These are phyloP conservation scores for Perca schrenkii DNA, from an alignment of 2,113 vertebrate species.

Conservation along the genomic window DNA sequence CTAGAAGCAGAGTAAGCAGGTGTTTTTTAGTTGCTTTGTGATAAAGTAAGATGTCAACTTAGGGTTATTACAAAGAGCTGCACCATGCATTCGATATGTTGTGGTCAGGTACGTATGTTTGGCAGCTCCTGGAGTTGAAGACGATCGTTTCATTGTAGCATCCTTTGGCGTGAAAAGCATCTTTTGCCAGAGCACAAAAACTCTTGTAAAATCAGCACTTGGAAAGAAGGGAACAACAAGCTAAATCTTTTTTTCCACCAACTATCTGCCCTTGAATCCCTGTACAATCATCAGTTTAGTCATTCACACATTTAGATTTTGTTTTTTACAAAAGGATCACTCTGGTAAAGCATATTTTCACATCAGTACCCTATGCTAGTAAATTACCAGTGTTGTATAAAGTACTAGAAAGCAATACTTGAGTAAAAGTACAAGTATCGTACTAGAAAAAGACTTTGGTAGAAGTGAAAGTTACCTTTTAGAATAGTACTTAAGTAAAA, in stretches of 20 bases:
- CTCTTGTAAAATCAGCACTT: not conserved
- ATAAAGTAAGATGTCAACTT: constrained; percentile 18
- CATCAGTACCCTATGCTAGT: not conserved
- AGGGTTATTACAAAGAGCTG: constrained; percentile 13
- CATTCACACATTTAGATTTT: not conserved
- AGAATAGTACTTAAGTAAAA: too few relatives aligned
- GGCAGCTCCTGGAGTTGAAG: not conserved
- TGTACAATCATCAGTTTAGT: not conserved
- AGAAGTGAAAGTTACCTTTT: too few relatives aligned
- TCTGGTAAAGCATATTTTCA: not conserved
- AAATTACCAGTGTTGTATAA: too few relatives aligned
- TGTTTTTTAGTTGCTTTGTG: constrained; percentile 25
- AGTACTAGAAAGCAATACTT: too few relatives aligned
- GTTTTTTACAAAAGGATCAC: not conserved
- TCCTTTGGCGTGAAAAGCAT: not conserved
- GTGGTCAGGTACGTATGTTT: not conserved
- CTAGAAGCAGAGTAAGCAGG: constrained; percentile 62
- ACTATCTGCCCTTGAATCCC: not conserved
- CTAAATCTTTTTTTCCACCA: not conserved
- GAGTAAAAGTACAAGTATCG: too few relatives aligned
- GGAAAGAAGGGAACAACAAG: not conserved
- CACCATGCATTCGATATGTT: constrained; percentile 42
- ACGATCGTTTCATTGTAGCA: too few relatives aligned
- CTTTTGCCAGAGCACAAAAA: not conserved
- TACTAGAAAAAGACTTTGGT: too few relatives aligned